Evolutionary conservation across 2,797 vertebrate genomes (phyloP).

Genomic region (Rhodeus uyekii): DNA sequence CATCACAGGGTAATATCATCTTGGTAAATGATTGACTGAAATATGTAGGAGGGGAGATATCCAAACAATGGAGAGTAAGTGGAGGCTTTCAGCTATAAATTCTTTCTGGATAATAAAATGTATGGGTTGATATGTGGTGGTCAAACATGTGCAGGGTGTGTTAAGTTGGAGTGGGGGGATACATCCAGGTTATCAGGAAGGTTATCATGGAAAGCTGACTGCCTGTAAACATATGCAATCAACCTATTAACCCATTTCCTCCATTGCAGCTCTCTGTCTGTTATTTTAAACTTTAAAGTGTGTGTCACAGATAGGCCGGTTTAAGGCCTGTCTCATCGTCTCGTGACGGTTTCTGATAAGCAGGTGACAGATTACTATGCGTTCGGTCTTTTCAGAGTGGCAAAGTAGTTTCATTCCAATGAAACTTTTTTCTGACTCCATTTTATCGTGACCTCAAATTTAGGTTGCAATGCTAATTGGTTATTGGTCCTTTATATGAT

Average conservation of each 20-base stretch:
- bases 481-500: no score
- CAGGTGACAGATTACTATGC: no score
- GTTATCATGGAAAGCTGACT: slow-evolving; percentile 56
- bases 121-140: slow-evolving; percentile 1
- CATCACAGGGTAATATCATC: background rate
- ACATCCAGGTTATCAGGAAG: slow-evolving; percentile 56
- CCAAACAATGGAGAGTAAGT: slow-evolving; percentile 35
- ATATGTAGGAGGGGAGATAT: background rate
- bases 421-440: no score
- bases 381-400: no score
- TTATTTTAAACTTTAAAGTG: slow-evolving; percentile 38
- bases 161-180: slow-evolving; percentile 19
- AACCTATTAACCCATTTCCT: slow-evolving; percentile 60
- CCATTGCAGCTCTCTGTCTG: slow-evolving; percentile 38
- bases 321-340: no score
- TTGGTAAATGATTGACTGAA: slow-evolving; percentile 34
- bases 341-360: no score
- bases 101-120: background rate
- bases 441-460: no score
- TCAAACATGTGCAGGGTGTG: slow-evolving; percentile 6
- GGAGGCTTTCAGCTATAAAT: slow-evolving; percentile 11
- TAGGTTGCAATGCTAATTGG: no score
- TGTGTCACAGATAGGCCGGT: no score
- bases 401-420: no score
- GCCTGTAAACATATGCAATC: slow-evolving; percentile 61